Percentiles rank a stretch among this genome's conserved stretches.
phyloP scores from a whole-genome alignment of 2,113 vertebrate species.

The Leuciscus idus region DNA sequence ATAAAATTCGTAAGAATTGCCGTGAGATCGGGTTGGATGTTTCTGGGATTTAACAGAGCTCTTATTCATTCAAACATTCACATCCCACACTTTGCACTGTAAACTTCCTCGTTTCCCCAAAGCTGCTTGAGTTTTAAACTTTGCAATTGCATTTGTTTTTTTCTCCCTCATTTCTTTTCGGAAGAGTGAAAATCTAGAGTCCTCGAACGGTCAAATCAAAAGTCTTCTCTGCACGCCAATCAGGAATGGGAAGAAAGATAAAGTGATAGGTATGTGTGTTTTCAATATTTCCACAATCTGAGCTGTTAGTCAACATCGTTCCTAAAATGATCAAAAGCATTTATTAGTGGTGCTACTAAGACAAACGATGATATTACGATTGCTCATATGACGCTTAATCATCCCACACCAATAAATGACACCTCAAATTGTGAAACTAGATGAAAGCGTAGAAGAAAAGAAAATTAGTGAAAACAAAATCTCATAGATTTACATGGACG shows the following conservation, averaged over 20 bases:
- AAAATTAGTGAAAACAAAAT: background rate
- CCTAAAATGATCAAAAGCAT: background rate
- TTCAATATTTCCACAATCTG: background rate
- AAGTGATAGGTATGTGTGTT: conserved; percentile 89
- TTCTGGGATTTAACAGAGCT: conserved; percentile 10
- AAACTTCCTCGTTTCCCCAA: background rate
- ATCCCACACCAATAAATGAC: background rate
- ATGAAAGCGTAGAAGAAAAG: background rate
- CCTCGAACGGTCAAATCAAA: conserved; percentile 75
- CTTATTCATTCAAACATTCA: background rate
- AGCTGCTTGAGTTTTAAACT: background rate
- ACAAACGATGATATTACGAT: background rate
- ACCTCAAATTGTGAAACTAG: background rate
- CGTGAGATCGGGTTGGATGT: too few species aligned
- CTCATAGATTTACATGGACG: background rate
- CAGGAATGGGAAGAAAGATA: conserved; percentile 96
- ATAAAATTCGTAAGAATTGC: too few species aligned
- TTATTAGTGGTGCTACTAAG: background rate
- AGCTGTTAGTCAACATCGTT: background rate
- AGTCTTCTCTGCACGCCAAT: conserved; percentile 96
- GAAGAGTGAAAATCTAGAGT: conserved; percentile 85
- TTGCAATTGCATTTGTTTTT: background rate
- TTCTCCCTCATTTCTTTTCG: conserved; percentile 24
- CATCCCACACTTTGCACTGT: background rate
- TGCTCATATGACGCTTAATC: background rate